Evolutionary conservation across 2,888 invertebrate genomes (phyloP).

Genomic region (Rhagonycha lutea): DNA sequence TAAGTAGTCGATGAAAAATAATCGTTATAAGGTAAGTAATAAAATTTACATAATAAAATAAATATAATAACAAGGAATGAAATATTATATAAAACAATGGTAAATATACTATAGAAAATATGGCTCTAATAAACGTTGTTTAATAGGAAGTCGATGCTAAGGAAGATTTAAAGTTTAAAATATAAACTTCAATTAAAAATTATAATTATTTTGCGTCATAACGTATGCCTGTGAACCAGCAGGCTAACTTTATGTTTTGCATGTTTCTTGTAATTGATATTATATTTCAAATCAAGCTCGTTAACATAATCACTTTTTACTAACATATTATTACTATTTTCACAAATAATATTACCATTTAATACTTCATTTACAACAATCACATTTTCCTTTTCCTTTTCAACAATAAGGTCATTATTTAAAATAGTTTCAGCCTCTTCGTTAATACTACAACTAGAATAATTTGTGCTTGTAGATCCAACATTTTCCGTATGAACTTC

Average conservation of each 20-base stretch:
- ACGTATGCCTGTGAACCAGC: slow-evolving; percentile 54
- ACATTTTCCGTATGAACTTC: slow-evolving; percentile 35
- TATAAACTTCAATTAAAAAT: not conserved
- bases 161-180: not conserved
- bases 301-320: slow-evolving; percentile 8
- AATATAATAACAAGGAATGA: not conserved
- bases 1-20: not conserved
- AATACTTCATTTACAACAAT: slow-evolving; percentile 22
- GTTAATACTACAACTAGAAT: slow-evolving; percentile 13
- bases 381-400: slow-evolving; percentile 17
- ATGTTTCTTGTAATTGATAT: slow-evolving; percentile 42
- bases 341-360: slow-evolving; percentile 18
- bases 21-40: not conserved
- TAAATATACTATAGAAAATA: not conserved
- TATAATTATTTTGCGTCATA: slow-evolving; percentile 47
- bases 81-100: not conserved
- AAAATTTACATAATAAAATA: not conserved
- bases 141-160: not conserved
- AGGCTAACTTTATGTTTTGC: slow-evolving; percentile 48
- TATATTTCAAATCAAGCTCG: slow-evolving; percentile 36
- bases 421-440: slow-evolving; percentile 2
- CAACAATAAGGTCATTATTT: slow-evolving; percentile 10
- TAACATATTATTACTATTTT: slow-evolving; percentile 6
- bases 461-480: slow-evolving; percentile 10
- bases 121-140: not conserved